These are phyloP conservation scores for Babyrousa celebensis DNA, from an alignment of 2,797 vertebrate genomes.

Conservation along the genomic window DNA sequence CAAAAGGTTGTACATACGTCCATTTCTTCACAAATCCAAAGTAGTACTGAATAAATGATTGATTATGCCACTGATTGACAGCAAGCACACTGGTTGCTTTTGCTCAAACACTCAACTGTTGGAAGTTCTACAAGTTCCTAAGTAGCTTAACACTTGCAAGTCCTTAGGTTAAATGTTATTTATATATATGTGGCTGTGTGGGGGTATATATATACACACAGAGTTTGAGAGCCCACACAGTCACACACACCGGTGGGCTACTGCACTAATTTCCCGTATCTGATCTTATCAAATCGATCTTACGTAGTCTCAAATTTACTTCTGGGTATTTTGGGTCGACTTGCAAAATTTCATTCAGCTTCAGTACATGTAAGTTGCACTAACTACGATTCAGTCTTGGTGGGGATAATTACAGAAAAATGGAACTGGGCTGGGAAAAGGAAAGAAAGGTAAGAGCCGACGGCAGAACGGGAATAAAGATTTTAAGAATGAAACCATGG, in stretches of 20 bases:
- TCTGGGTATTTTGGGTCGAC: slow-evolving; percentile 60
- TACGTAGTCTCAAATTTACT: slow-evolving; percentile 75
- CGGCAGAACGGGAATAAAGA: slow-evolving; percentile 45
- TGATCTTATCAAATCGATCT: slow-evolving; percentile 62
- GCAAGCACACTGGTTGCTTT: slow-evolving; percentile 1
- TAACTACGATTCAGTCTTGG: slow-evolving; percentile 60
- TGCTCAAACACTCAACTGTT: slow-evolving; percentile 26
- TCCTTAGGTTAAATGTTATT: slow-evolving; percentile 59
- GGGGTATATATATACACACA: not conserved
- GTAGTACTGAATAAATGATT: slow-evolving; percentile 37
- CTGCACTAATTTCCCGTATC: not conserved
- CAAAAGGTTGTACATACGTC: slow-evolving; percentile 50
- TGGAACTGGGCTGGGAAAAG: slow-evolving; percentile 56
- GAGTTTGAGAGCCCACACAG: not conserved
- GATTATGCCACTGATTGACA: slow-evolving; percentile 7
- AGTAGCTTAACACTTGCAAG: slow-evolving; percentile 55
- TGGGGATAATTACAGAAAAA: slow-evolving; percentile 77
- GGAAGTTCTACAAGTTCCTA: slow-evolving; percentile 45
- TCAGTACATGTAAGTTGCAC: slow-evolving; percentile 67
- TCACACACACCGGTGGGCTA: not conserved
- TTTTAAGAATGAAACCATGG: slow-evolving; percentile 65
- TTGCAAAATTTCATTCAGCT: slow-evolving; percentile 76
- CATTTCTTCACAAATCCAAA: slow-evolving; percentile 69
- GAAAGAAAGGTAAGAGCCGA: slow-evolving; percentile 77
- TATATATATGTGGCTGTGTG: not conserved